Evolutionary conservation across 2,113 vertebrate genomes (phyloP).

Genomic region (Rynchops niger): DNA sequence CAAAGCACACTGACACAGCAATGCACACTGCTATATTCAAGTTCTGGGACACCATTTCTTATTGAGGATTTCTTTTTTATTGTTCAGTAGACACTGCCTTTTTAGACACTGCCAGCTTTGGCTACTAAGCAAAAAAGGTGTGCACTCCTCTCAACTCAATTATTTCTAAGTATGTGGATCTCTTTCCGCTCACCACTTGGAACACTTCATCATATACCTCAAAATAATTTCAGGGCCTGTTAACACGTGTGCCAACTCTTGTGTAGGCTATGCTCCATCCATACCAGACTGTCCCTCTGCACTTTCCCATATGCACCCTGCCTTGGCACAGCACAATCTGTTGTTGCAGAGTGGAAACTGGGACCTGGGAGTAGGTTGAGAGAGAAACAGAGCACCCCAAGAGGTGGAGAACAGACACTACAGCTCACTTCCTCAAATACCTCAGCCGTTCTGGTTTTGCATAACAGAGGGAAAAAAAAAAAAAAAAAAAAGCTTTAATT

Average conservation of each 20-base stretch:
- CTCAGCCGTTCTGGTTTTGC: background rate
- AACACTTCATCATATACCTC: background rate
- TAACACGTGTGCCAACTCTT: background rate
- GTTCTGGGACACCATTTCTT: background rate
- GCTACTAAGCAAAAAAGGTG: background rate
- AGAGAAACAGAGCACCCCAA: background rate
- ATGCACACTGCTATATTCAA: background rate
- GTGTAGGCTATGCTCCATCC: background rate
- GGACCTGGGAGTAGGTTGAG: background rate
- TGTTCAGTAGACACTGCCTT: background rate
- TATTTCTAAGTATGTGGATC: background rate
- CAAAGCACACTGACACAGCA: background rate
- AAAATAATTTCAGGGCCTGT: background rate
- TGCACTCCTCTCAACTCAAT: background rate
- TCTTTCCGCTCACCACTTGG: background rate
- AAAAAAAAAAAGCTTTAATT: background rate
- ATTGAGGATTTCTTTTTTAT: background rate
- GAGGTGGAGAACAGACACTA: background rate
- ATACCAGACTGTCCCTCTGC: background rate
- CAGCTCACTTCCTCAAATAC: background rate
- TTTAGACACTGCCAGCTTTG: background rate
- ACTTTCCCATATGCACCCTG: background rate
- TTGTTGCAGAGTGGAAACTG: background rate
- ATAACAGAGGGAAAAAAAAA: background rate
- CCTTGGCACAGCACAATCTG: background rate